Evolutionary conservation across 2,113 vertebrate genomes (phyloP).

Genomic region (Sylvia atricapilla): DNA sequence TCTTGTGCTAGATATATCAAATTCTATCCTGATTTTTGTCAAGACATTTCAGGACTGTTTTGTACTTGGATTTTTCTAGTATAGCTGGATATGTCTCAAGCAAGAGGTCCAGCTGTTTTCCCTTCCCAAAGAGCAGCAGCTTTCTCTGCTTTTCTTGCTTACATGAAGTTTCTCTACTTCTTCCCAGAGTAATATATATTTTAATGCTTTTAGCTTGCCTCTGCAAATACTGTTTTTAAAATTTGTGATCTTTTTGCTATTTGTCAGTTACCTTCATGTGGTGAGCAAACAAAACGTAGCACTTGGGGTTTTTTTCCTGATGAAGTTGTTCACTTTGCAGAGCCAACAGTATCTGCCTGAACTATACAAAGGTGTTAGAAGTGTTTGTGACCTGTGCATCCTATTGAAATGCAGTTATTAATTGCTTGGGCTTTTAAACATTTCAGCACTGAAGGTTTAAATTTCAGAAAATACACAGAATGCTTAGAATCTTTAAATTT

Average conservation of each 20-base stretch:
- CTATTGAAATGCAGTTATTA: neutral
- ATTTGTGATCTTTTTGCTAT: neutral
- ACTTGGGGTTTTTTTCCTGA: rapidly evolving
- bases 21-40: neutral
- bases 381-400: neutral
- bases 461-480: neutral
- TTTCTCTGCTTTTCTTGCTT: neutral
- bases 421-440: neutral
- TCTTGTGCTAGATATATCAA: neutral
- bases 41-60: neutral
- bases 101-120: neutral
- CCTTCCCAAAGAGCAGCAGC: neutral
- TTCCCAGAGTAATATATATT: neutral
- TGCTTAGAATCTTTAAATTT: neutral
- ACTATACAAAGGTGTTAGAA: neutral
- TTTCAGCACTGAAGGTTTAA: neutral
- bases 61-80: neutral
- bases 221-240: neutral
- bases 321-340: neutral
- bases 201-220: neutral
- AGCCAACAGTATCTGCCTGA: neutral
- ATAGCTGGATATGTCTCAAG: neutral
- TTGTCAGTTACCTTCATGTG: neutral
- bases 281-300: neutral
- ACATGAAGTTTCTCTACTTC: neutral